Conservation (phyloP, 2,888 invertebrate genomes). For the Metacarcinus magister region DNA sequence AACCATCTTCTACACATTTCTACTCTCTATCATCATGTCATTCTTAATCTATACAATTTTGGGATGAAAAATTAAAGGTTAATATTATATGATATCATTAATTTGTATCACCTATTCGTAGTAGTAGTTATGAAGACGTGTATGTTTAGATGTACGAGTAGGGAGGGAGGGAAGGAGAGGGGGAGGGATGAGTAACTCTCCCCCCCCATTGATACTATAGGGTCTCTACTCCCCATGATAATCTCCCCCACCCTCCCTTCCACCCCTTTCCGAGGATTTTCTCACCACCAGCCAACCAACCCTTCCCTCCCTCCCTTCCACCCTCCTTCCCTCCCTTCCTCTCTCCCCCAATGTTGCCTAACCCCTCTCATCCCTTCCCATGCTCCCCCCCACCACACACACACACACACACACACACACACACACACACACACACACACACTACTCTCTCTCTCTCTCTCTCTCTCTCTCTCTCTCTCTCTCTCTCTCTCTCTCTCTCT, state of each 20-base stretch:
- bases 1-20: not conserved
- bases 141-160: not conserved
- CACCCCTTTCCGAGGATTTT: constrained; percentile 16
- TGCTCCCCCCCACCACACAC: not conserved
- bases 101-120: too few relatives aligned
- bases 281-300: not conserved
- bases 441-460: not conserved
- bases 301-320: constrained; percentile 37
- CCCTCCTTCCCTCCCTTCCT: too few relatives aligned
- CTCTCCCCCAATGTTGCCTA: constrained; percentile 6
- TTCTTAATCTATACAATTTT: too few relatives aligned
- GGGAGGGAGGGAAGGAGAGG: constrained; percentile 27
- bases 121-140: not conserved
- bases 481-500: constrained; percentile 20
- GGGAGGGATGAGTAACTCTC: not conserved
- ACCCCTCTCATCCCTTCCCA: constrained; percentile 37
- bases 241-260: not conserved
- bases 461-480: constrained; percentile 6
- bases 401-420: too few relatives aligned
- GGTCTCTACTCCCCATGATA: not conserved
- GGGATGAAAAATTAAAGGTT: too few relatives aligned
- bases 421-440: too few relatives aligned
- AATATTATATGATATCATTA: too few relatives aligned
- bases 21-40: too few relatives aligned
- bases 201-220: not conserved